Evolutionary conservation across 1,140 invertebrate genomes (phyloP).

Genomic region (Pogonomyrmex californicus): DNA sequence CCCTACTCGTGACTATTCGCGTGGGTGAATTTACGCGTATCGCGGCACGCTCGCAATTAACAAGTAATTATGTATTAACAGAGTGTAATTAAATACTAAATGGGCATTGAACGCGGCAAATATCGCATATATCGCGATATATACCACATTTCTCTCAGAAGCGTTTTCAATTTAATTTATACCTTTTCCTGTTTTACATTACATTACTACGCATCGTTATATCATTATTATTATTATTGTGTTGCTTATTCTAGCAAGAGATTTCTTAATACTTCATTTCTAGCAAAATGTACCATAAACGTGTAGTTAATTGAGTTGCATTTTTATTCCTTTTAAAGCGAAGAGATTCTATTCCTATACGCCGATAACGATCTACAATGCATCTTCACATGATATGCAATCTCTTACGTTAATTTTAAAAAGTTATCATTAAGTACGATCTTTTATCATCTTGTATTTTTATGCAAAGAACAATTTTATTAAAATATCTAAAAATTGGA

Average conservation of each 20-base stretch:
- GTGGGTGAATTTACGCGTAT: conserved; percentile 44
- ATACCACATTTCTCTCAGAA: neutral
- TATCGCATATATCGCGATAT: neutral
- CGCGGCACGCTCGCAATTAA: conserved; percentile 52
- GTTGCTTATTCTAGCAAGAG: neutral
- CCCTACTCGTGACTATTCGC: conserved; percentile 7
- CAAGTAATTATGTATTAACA: conserved; percentile 45
- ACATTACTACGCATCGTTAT: neutral
- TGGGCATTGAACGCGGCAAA: neutral
- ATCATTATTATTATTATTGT: neutral
- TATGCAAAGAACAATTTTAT: too few species aligned
- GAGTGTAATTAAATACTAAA: neutral
- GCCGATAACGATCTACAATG: neutral
- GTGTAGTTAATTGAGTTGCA: neutral
- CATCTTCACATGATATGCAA: neutral
- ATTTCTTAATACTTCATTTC: neutral
- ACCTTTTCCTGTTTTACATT: neutral
- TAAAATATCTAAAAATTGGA: too few species aligned
- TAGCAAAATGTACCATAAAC: neutral
- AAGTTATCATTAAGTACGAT: too few species aligned
- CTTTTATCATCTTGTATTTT: too few species aligned
- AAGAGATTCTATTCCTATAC: neutral
- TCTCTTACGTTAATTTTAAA: neutral
- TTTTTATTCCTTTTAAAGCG: neutral
- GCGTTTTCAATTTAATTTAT: neutral